phyloP scores from a whole-genome alignment of 2,797 vertebrate species.

The Pipistrellus pipistrellus region DNA sequence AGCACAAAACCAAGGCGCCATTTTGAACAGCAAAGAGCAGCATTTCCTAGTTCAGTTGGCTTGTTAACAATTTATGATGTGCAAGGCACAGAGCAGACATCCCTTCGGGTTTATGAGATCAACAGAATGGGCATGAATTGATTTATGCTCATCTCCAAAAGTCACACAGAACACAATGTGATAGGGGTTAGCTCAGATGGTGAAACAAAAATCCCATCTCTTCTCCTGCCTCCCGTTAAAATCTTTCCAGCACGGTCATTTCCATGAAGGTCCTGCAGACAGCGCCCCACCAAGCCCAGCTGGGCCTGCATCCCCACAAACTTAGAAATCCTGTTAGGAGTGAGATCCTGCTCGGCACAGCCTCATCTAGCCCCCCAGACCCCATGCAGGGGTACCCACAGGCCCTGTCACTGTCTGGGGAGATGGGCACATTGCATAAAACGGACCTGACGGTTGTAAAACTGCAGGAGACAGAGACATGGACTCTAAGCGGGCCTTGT shows the following conservation, averaged over 20 bases:
- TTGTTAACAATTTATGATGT: fast-evolving
- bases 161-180: not conserved
- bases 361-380: fast-evolving
- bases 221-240: not conserved
- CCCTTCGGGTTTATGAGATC: not conserved
- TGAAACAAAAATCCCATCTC: not conserved
- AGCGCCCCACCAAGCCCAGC: not conserved
- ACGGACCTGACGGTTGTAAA: fast-evolving
- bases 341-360: too few species aligned
- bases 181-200: not conserved
- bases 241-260: not conserved
- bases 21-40: not conserved
- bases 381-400: not conserved
- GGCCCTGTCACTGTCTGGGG: too few species aligned
- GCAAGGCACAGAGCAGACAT: not conserved
- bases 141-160: not conserved
- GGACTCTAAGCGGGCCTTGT: not conserved
- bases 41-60: not conserved
- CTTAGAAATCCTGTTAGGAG: fast-evolving
- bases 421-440: fast-evolving
- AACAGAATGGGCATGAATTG: not conserved
- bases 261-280: not conserved
- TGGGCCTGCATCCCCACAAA: not conserved
- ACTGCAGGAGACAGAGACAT: not conserved
- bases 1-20: not conserved